A percentile compares a stretch with the other conserved stretches of the same genome.
These are phyloP conservation scores for Phenacoccus solenopsis DNA, from an alignment of 1,140 invertebrate species.

Conservation along the genomic window DNA sequence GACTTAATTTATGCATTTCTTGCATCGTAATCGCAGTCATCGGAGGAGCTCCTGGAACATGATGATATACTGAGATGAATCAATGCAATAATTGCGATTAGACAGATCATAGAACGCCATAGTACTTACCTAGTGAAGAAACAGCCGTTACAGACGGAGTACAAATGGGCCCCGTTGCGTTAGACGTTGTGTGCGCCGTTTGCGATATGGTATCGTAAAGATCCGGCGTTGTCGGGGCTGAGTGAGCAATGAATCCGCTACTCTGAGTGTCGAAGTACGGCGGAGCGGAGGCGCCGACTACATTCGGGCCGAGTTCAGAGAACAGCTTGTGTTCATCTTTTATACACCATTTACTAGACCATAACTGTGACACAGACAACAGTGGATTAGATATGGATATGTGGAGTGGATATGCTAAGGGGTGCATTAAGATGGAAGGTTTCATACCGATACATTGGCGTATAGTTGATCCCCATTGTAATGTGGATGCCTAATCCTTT, in stretches of 20 bases:
- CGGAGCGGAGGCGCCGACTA: constrained; percentile 33
- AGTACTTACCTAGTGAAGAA: not conserved
- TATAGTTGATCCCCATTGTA: constrained; percentile 84
- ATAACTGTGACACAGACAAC: constrained; percentile 46
- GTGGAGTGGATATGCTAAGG: too few relatives aligned
- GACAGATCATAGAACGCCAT: too few relatives aligned
- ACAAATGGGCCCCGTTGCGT: not conserved
- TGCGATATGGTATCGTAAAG: constrained; percentile 54
- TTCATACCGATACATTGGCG: constrained; percentile 54
- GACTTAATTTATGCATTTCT: constrained; percentile 43
- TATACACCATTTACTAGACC: constrained; percentile 74
- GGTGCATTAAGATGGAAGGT: too few relatives aligned
- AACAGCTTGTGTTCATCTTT: constrained; percentile 77
- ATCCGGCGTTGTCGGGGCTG: constrained; percentile 46
- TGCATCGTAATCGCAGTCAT: constrained; percentile 65
- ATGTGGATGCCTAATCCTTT: constrained; percentile 60
- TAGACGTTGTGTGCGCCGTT: constrained; percentile 10
- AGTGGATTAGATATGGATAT: too few relatives aligned
- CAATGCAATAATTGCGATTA: too few relatives aligned
- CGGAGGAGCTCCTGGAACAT: constrained; percentile 52
- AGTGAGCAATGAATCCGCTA: constrained; percentile 26
- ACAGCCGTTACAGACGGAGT: not conserved
- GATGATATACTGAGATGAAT: too few relatives aligned
- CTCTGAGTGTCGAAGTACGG: constrained; percentile 41
- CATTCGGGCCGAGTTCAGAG: constrained; percentile 55